A percentile compares a stretch with the other conserved stretches of the same genome.
Conservation (phyloP, 1,140 invertebrate genomes). For the Scaptomyza montana region DNA sequence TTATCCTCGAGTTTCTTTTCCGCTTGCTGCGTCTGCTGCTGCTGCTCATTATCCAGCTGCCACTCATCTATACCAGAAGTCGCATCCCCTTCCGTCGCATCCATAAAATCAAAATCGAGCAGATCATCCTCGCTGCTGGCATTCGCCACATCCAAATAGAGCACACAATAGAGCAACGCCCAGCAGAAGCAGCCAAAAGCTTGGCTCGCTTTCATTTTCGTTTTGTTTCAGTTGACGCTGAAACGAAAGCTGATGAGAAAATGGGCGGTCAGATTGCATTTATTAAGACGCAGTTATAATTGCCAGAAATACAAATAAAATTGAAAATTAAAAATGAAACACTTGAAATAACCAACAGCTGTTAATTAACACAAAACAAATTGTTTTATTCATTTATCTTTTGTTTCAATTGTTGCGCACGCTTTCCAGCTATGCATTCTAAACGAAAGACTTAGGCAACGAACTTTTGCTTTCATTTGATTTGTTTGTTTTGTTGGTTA, state of each 20-base stretch:
- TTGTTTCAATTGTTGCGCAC: conserved; percentile 39
- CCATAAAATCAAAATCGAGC: conserved; percentile 73
- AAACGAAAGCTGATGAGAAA: conserved; percentile 66
- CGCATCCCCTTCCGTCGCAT: conserved; percentile 43
- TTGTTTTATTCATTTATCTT: neutral
- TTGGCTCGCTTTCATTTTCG: conserved; percentile 72
- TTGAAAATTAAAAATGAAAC: conserved; percentile 31
- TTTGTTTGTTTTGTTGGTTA: conserved; percentile 27
- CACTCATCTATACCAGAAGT: conserved; percentile 46
- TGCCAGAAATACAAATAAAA: conserved; percentile 24
- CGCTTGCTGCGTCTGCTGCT: conserved; percentile 30
- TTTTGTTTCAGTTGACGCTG: conserved; percentile 26
- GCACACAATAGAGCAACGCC: conserved; percentile 75
- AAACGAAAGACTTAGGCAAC: conserved; percentile 54
- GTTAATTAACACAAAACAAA: conserved; percentile 18
- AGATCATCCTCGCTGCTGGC: conserved; percentile 68
- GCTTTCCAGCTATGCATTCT: conserved; percentile 47
- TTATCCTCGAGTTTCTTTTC: conserved; percentile 64
- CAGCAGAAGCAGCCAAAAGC: conserved; percentile 69
- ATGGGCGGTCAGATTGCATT: conserved; percentile 63
- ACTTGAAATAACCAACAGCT: conserved; percentile 11
- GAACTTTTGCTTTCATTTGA: conserved; percentile 51
- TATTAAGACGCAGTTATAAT: conserved; percentile 64
- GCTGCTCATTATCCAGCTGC: conserved; percentile 53
- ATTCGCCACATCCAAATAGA: conserved; percentile 64